Conservation (phyloP, 2,888 invertebrate species). For the Ochropleura plecta region DNA sequence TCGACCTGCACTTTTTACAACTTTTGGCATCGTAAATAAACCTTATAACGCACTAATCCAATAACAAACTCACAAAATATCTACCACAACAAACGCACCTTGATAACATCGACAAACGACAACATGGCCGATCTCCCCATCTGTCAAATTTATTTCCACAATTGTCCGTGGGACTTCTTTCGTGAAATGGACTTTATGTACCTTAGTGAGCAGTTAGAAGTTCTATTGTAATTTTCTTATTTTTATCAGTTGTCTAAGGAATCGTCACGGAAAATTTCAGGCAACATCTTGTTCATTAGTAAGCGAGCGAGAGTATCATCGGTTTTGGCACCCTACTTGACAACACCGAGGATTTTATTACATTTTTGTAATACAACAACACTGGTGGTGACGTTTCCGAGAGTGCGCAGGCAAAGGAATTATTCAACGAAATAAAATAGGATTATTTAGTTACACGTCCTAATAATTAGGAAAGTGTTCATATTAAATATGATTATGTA, state of each 20-base stretch:
- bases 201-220: too few species aligned
- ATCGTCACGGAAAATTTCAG: neutral
- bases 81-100: too few species aligned
- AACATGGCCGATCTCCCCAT: too few species aligned
- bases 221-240: neutral
- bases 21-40: too few species aligned
- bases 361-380: constrained; percentile 62
- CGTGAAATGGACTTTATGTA: too few species aligned
- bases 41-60: too few species aligned
- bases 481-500: constrained; percentile 78
- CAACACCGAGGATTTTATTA: constrained; percentile 36
- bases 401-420: constrained; percentile 66
- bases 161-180: too few species aligned
- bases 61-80: too few species aligned
- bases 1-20: too few species aligned
- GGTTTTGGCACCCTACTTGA: constrained; percentile 19
- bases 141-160: too few species aligned
- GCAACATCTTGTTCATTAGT: neutral
- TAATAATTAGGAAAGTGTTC: constrained; percentile 56
- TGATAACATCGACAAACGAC: too few species aligned
- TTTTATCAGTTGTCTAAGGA: neutral
- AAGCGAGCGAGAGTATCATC: constrained; percentile 29
- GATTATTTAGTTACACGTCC: constrained; percentile 63
- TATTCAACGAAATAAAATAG: constrained; percentile 64
- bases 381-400: constrained; percentile 77